phyloP scores from a whole-genome alignment of 1,140 invertebrate genomes.

The Odontomachus brunneus region DNA sequence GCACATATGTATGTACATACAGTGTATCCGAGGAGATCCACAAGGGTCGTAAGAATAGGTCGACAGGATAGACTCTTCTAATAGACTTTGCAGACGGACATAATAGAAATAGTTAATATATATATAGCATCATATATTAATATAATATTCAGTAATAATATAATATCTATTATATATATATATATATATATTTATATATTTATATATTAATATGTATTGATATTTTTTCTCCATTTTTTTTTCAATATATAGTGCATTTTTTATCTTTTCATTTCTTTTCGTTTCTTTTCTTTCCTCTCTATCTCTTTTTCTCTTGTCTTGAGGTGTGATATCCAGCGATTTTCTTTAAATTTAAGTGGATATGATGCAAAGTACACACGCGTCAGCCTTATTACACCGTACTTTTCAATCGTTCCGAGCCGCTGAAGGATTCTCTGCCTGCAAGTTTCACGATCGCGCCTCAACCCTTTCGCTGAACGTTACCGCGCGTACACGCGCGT shows the following conservation, averaged over 20 bases:
- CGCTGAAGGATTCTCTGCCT: conserved; percentile 20
- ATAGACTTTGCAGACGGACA: conserved; percentile 85
- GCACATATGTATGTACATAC: conserved; percentile 66
- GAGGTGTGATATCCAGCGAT: conserved; percentile 71
- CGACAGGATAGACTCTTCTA: conserved; percentile 84
- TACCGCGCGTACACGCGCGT: not conserved
- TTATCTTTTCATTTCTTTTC: no score
- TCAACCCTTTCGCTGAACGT: conserved; percentile 51
- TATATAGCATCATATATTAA: conserved; percentile 81
- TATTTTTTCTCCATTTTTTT: conserved; percentile 62
- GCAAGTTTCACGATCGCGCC: conserved; percentile 44
- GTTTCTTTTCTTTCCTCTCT: no score
- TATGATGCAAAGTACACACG: conserved; percentile 61
- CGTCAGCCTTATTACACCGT: conserved; percentile 69
- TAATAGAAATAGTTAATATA: conserved; percentile 85
- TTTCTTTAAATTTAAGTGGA: conserved; percentile 50
- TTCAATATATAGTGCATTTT: conserved; percentile 69
- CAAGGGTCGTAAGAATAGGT: conserved; percentile 77
- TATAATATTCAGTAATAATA: conserved; percentile 80
- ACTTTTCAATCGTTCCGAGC: conserved; percentile 48
- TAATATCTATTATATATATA: conserved; percentile 77
- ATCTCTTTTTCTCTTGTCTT: conserved; percentile 53
- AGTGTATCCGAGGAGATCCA: conserved; percentile 73
- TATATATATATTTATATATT: conserved; percentile 46
- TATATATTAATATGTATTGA: conserved; percentile 74